Evolutionary conservation across 2,113 vertebrate genomes (phyloP).

Genomic region (Orientallactaga bullata): DNA sequence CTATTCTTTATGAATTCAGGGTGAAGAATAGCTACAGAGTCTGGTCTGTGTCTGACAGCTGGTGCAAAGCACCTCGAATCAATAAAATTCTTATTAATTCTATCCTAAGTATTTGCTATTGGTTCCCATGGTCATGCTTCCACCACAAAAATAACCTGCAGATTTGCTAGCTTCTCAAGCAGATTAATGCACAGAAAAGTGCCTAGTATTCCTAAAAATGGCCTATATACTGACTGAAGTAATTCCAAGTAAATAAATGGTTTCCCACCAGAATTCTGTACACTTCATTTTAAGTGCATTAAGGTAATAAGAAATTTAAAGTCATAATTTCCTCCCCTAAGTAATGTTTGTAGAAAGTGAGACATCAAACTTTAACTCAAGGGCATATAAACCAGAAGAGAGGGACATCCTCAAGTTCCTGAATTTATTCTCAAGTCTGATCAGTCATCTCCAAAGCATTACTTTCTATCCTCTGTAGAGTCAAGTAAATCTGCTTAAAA

Average conservation of each 20-base stretch:
- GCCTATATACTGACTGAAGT: neutral
- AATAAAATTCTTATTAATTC: constrained; percentile 82
- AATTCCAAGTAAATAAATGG: constrained; percentile 1
- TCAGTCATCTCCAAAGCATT: neutral
- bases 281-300: neutral
- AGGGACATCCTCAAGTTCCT: neutral
- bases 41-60: constrained; percentile 79
- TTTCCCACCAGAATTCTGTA: neutral
- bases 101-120: constrained; percentile 64
- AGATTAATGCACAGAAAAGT: constrained; percentile 11
- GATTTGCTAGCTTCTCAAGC: constrained; percentile 46
- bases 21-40: constrained; percentile 74
- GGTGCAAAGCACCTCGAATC: constrained; percentile 78
- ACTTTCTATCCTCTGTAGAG: neutral
- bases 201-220: neutral
- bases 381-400: neutral
- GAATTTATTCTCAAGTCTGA: neutral
- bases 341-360: constrained; percentile 32
- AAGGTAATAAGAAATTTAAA: constrained; percentile 19
- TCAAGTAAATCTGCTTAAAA: neutral
- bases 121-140: constrained; percentile 60
- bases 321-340: neutral
- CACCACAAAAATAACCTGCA: constrained; percentile 14
- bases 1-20: constrained; percentile 79
- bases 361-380: constrained; percentile 1